phyloP scores from a whole-genome alignment of 1,140 invertebrate species.

The Drosophila truncata region DNA sequence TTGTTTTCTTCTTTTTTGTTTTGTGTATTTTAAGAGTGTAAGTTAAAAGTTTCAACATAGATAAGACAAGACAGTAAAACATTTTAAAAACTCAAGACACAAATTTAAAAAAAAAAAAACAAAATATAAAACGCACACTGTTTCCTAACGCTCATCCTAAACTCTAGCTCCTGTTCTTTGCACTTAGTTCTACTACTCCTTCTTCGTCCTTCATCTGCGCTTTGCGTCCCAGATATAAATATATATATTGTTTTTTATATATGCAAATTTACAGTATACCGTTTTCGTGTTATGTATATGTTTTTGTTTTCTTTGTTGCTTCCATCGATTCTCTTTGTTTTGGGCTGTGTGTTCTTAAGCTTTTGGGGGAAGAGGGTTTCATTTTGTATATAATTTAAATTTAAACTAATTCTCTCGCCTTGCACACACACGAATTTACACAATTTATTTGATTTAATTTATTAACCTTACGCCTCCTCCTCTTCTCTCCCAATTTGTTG shows the following conservation, averaged over 20 bases:
- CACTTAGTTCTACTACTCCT: constrained; percentile 8
- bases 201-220: constrained; percentile 71
- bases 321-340: constrained; percentile 34
- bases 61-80: constrained; percentile 49
- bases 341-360: constrained; percentile 29
- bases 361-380: constrained; percentile 30
- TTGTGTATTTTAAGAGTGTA: constrained; percentile 35
- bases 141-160: constrained; percentile 65
- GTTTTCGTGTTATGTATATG: constrained; percentile 61
- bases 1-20: background rate
- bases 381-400: constrained; percentile 72
- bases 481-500: constrained; percentile 42
- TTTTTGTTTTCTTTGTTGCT: constrained; percentile 36
- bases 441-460: constrained; percentile 82
- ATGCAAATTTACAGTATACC: constrained; percentile 75
- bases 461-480: constrained; percentile 57
- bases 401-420: constrained; percentile 77
- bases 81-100: constrained; percentile 41
- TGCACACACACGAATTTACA: constrained; percentile 80
- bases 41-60: constrained; percentile 59
- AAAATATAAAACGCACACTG: constrained; percentile 40
- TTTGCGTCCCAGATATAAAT: constrained; percentile 68
- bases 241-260: constrained; percentile 58
- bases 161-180: constrained; percentile 50
- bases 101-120: constrained; percentile 9